Base-by-base conservation (phyloP, 2,888 invertebrate species). In the Slavum lentiscoides region DNA sequence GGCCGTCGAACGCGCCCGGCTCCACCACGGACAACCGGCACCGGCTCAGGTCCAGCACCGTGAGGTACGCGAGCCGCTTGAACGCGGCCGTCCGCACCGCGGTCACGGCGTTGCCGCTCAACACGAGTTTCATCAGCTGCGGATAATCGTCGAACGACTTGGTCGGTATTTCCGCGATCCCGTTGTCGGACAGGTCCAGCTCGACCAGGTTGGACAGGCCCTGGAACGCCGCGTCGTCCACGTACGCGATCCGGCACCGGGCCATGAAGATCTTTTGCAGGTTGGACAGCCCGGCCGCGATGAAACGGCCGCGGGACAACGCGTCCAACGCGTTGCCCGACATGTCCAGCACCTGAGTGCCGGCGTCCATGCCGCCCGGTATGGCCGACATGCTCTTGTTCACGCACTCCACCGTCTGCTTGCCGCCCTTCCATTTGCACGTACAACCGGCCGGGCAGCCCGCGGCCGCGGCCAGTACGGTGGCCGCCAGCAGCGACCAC, bases 121-220 rank as follows among this genome's bases (percentile, higher is more conserved):
- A 87, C 74, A 91, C 90, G 73, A 96, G 90, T 84, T 93, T 91
- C 93, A 96, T 95, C 85, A 96, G 87, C 39, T 93, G 92, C 43
- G 92, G 91, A 84, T 92, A 92, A 85, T 92, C 93, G 74, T 91
- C 88, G 85, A 96, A 93, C 70, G 94, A 92, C 83, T 91, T 90
- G 30, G 92, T 91, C 66, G 96, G 96, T 84, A 96, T 90, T 80
- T 90, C 88, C 82, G 92, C 91, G 84, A 96, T 88, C 83, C 91
- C 89, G 87, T 96, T 96, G 85, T 92, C 91, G 67, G 94, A 93
- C 74, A 96, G 88, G 88, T 96, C 96, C 84, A 96, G 88, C 87
- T 96, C 96, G 53, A 96, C 94, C 70, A 96, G 89, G 86, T 96
- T 95, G 49, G 93, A 92, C 76, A 96, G 88, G 11, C 95, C 95